Evolutionary conservation across 2,797 vertebrate genomes (phyloP).

Genomic region (Tarsius wallacei): DNA sequence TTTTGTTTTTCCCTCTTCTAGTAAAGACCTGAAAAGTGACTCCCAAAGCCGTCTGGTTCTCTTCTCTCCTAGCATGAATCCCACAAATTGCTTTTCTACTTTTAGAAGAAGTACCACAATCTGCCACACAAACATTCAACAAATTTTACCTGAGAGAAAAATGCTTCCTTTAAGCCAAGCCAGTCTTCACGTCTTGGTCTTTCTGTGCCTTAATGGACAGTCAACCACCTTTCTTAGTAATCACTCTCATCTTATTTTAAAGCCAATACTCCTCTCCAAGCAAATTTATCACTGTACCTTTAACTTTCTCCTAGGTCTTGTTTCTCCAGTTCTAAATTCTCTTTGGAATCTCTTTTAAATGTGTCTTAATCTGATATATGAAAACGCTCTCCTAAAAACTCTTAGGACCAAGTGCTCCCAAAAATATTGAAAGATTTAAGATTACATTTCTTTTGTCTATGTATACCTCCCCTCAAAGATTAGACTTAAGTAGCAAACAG

Average conservation of each 20-base stretch:
- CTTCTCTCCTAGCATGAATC: not conserved
- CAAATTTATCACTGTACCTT: not conserved
- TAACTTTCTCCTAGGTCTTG: not conserved
- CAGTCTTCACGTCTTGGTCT: not conserved
- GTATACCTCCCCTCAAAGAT: not conserved
- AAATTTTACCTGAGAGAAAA: constrained; percentile 16
- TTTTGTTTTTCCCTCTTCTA: not conserved
- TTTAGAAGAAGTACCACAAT: not conserved
- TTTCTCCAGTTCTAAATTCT: constrained; percentile 35
- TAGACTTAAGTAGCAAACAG: not conserved
- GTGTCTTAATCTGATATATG: not conserved
- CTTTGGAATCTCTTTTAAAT: not conserved
- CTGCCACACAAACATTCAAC: not conserved
- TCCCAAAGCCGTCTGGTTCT: not conserved
- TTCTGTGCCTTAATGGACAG: not conserved
- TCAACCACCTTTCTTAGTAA: not conserved
- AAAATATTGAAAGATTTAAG: constrained; percentile 15
- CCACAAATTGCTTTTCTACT: not conserved
- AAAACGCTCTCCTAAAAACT: constrained; percentile 56
- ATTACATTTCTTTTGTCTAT: not conserved
- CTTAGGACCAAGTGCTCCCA: not conserved
- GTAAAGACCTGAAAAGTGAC: not conserved
- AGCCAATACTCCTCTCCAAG: not conserved
- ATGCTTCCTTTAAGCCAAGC: not conserved
- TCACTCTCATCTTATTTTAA: constrained; percentile 8